These are phyloP conservation scores for Pampus argenteus DNA, from an alignment of 2,797 vertebrate genomes.

Conservation along the genomic window DNA sequence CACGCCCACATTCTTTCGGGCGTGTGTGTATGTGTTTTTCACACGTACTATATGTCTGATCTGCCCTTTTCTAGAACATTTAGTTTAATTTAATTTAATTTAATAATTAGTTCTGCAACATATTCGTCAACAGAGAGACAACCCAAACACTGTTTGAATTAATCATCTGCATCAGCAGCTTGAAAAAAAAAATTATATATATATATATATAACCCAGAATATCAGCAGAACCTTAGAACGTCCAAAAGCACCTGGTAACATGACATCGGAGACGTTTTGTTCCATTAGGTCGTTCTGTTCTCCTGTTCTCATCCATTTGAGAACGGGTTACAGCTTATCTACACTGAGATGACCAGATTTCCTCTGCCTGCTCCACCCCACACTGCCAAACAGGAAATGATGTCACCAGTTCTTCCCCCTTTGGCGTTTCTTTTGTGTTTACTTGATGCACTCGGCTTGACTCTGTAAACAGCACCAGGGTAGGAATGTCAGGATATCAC, in stretches of 20 bases:
- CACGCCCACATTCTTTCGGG: neutral
- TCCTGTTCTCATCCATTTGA: constrained; percentile 28
- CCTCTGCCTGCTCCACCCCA: constrained; percentile 39
- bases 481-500: constrained; percentile 22
- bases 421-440: constrained; percentile 33
- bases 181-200: too few species aligned
- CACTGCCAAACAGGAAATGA: constrained; percentile 73
- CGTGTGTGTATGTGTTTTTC: too few species aligned
- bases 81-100: neutral
- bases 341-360: constrained; percentile 45
- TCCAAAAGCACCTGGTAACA: neutral
- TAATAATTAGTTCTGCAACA: neutral
- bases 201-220: too few species aligned
- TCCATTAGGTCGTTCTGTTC: rapidly evolving
- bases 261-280: neutral
- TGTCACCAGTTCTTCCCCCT: constrained; percentile 48
- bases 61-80: neutral
- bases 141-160: neutral
- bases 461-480: constrained; percentile 39
- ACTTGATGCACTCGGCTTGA: constrained; percentile 52
- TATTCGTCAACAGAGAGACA: neutral
- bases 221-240: neutral
- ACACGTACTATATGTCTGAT: neutral
- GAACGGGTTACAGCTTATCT: constrained; percentile 43
- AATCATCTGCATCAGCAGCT: neutral